A percentile compares a stretch with the other conserved stretches of the same genome.
phyloP scores from a whole-genome alignment of 30 jellyfish, hydroid and myxozoan species.

The Aurelia coerulea region DNA sequence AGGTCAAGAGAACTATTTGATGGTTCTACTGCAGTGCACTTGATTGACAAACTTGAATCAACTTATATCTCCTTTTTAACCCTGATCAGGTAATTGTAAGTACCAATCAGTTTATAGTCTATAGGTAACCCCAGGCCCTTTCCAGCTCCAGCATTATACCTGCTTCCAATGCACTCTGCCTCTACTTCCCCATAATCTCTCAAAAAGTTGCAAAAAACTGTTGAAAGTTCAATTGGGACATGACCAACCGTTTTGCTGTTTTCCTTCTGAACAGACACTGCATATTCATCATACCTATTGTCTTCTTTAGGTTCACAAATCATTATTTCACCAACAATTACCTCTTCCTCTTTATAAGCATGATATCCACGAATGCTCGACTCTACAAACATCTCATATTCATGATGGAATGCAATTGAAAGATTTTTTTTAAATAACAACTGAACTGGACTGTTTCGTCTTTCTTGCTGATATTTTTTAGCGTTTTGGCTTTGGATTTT shows the following conservation, averaged over 20 bases:
- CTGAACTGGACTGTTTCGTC: neutral
- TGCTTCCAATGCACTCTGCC: slow-evolving; percentile 12
- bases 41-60: too few species aligned
- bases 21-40: too few species aligned
- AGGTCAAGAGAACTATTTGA: too few species aligned
- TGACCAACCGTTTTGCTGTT: neutral
- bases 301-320: neutral
- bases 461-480: too few species aligned
- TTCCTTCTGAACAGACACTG: slow-evolving; percentile 6
- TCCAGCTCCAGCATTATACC: neutral
- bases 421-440: neutral
- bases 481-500: too few species aligned
- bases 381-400: neutral
- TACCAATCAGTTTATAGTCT: too few species aligned
- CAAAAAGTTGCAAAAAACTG: neutral
- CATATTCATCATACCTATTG: slow-evolving; percentile 23
- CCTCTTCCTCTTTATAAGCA: too few species aligned
- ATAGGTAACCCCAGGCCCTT: too few species aligned
- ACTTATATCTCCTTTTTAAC: neutral
- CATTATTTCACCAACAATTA: too few species aligned
- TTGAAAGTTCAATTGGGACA: neutral
- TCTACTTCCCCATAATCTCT: slow-evolving; percentile 9
- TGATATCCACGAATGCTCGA: too few species aligned
- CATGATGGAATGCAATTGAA: slow-evolving; percentile 12
- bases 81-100: too few species aligned